A percentile compares a stretch with the other conserved stretches of the same genome.
These are phyloP conservation scores for Channa argus DNA, from an alignment of 2,113 vertebrate genomes.

Conservation along the genomic window DNA sequence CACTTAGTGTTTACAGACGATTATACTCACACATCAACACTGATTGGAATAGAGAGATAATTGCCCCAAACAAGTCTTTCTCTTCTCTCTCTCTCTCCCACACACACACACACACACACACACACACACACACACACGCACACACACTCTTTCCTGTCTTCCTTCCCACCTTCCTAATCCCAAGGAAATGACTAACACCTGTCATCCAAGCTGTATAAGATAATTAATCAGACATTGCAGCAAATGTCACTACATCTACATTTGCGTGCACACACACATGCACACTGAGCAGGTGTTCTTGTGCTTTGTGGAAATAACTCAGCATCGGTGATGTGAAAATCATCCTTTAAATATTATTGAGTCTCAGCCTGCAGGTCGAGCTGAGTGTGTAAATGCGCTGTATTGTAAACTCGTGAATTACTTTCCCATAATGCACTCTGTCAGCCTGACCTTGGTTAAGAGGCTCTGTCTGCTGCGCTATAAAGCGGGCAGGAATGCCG, in stretches of 20 bases:
- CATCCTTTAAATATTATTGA: constrained; percentile 58
- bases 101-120: background rate
- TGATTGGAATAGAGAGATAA: constrained; percentile 71
- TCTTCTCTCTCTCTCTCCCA: background rate
- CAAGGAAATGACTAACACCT: constrained; percentile 65
- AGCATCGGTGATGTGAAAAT: constrained; percentile 43
- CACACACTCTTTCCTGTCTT: constrained; percentile 20
- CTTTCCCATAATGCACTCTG: constrained; percentile 74
- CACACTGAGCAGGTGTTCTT: constrained; percentile 40
- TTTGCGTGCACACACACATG: background rate
- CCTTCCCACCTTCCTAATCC: constrained; percentile 53
- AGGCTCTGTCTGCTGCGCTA: constrained; percentile 49
- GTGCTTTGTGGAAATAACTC: constrained; percentile 42
- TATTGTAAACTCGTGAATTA: constrained; percentile 75
- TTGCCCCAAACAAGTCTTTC: constrained; percentile 55
- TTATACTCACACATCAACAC: constrained; percentile 65
- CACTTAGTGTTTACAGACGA: constrained; percentile 66
- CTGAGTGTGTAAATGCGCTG: constrained; percentile 60
- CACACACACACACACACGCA: background rate
- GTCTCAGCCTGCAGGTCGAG: constrained; percentile 36
- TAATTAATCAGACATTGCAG: constrained; percentile 67
- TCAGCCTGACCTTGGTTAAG: constrained; percentile 76
- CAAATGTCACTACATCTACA: constrained; percentile 59
- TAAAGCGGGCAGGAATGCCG: constrained; percentile 60
- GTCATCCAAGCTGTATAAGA: constrained; percentile 51